Base-by-base conservation (phyloP, 2,888 invertebrate genomes). In the Latheticus oryzae region DNA sequence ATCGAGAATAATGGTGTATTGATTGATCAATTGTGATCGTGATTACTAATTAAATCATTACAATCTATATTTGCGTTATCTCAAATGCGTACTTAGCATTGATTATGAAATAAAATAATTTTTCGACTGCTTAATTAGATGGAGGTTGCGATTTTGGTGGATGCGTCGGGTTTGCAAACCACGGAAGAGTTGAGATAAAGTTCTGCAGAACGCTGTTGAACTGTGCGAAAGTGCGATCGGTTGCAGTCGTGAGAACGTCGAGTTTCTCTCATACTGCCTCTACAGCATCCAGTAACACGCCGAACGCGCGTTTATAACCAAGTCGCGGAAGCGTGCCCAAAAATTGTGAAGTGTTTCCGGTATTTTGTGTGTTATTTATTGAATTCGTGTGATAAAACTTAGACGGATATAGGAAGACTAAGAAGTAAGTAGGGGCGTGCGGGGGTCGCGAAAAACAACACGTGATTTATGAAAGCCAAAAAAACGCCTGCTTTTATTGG, bases 171-270 rank as follows among this genome's bases (percentile, higher is more conserved):
- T 9, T 13, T 17, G 30, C 15, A 15, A 9, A n/a, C 15, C 12
- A 23, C 15, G 13, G 17, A 21, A 19, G 23, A 23, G 47, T 32
- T 32, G 23, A 33, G 33, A 56, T 48, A n/a, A n/a, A n/a, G 51
- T 58, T 58, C 58, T 60, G 47, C 54, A 54, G 64, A 42, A 60
- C 63, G 43, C 55, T 59, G 62, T 60, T 59, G 63, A 64, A 62
- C 57, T 61, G 59, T 62, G 63, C 66, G 63, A n/a, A n/a, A 63
- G 64, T 53, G 35, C 63, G 64, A 60, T 66, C 68, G 66, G 66
- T 42, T 56, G 58, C 58, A 52, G 52, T 60, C 66, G 68, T 9
- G 35, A 30, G 21, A 61, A 47, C 55, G 50, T 57, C 60, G 60
- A 53, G 54, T 58, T 61, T 58, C 47, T 59, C 61, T 57, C 62